These are phyloP conservation scores for Oncorhynchus tshawytscha DNA, from an alignment of 2,113 vertebrate species.

Conservation along the genomic window DNA sequence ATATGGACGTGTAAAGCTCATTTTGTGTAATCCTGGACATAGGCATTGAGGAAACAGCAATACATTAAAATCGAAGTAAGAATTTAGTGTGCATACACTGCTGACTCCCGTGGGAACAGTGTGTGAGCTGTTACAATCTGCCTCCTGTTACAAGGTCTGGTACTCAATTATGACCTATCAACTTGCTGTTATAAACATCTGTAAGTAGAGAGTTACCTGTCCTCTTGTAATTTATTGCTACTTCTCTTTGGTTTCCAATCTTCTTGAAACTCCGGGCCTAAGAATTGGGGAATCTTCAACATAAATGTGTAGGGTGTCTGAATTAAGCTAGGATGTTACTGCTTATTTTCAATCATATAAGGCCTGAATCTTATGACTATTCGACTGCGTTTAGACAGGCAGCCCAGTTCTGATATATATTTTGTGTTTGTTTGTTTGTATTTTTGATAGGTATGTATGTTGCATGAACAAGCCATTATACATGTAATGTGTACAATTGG, in stretches of 20 bases:
- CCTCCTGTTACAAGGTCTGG: slow-evolving; percentile 80
- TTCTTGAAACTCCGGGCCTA: slow-evolving; percentile 30
- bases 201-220: slow-evolving; percentile 60
- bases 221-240: slow-evolving; percentile 58
- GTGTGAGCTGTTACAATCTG: slow-evolving; percentile 76
- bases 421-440: background rate
- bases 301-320: background rate
- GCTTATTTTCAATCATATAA: too few relatives aligned
- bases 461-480: background rate
- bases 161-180: slow-evolving; percentile 62
- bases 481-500: background rate
- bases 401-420: too few relatives aligned
- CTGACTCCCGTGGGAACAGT: slow-evolving; percentile 74
- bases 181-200: slow-evolving; percentile 68
- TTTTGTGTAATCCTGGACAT: slow-evolving; percentile 68
- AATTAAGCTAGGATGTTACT: background rate
- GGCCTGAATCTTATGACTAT: too few relatives aligned
- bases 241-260: slow-evolving; percentile 55
- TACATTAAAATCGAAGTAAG: slow-evolving; percentile 87
- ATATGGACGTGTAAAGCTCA: slow-evolving; percentile 67
- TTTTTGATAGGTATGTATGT: background rate
- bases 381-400: too few relatives aligned
- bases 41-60: slow-evolving; percentile 73
- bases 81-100: slow-evolving; percentile 75
- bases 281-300: slow-evolving; percentile 44